Percentiles rank a stretch among this genome's conserved stretches.
phyloP scores from a whole-genome alignment of 2,113 vertebrate species.

The Riparia riparia region DNA sequence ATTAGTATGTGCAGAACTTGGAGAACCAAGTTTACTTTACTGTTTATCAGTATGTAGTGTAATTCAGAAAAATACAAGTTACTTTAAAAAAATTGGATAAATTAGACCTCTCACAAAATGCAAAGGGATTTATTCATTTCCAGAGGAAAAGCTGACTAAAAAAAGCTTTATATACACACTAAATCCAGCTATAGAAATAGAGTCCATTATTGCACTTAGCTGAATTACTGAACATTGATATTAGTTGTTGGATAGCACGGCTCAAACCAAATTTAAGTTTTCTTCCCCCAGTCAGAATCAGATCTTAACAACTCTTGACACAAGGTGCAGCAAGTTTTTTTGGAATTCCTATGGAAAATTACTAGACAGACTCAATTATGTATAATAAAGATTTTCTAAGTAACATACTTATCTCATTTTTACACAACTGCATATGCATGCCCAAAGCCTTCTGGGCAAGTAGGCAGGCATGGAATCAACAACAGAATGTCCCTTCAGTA shows the following conservation, averaged over 20 bases:
- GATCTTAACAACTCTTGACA: not conserved
- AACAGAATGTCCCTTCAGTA: not conserved
- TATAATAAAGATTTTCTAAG: not conserved
- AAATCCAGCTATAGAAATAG: not conserved
- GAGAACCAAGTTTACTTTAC: not conserved
- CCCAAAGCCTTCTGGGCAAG: not conserved
- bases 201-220: not conserved
- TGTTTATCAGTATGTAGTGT: not conserved
- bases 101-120: not conserved
- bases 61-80: not conserved
- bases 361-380: not conserved
- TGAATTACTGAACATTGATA: not conserved
- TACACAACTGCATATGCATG: not conserved
- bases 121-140: not conserved
- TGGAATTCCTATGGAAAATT: not conserved
- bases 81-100: not conserved
- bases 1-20: not conserved
- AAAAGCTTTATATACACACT: not conserved
- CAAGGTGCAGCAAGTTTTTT: not conserved
- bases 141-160: not conserved
- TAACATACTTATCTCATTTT: not conserved
- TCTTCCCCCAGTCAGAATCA: not conserved
- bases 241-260: not conserved
- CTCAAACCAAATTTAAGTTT: not conserved
- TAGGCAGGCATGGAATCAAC: not conserved